Conservation (phyloP, 2,113 vertebrate genomes). For the Phrynosoma platyrhinos region DNA sequence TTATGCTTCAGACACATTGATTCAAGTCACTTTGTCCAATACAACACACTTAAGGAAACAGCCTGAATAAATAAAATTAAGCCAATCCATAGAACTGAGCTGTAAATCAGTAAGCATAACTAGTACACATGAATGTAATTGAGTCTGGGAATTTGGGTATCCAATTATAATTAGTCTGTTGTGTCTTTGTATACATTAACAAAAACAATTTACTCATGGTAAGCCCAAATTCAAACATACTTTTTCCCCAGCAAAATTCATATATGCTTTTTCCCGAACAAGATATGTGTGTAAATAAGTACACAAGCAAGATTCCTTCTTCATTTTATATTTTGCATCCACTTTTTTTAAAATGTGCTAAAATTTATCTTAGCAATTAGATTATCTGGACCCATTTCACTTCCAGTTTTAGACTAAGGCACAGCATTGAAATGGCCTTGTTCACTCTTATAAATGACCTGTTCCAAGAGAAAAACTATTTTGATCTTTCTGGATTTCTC, state of each 20-base stretch:
- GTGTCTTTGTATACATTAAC: background rate
- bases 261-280: background rate
- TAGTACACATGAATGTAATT: background rate
- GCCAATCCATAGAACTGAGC: slow-evolving; percentile 4
- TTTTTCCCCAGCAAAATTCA: background rate
- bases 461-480: no score
- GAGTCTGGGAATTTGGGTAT: background rate
- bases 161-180: background rate
- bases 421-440: no score
- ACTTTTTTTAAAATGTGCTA: background rate
- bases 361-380: background rate
- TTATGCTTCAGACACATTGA: background rate
- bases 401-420: no score
- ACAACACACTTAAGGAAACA: background rate
- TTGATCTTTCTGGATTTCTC: no score
- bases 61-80: background rate
- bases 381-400: no score
- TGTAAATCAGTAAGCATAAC: slow-evolving; percentile 16
- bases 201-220: background rate
- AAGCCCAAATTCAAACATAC: no score
- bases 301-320: background rate
- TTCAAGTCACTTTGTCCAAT: background rate
- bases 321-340: background rate
- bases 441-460: no score
- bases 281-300: background rate